These are phyloP conservation scores for Chaetura pelagica DNA, from an alignment of 2,113 vertebrate genomes.

Conservation along the genomic window DNA sequence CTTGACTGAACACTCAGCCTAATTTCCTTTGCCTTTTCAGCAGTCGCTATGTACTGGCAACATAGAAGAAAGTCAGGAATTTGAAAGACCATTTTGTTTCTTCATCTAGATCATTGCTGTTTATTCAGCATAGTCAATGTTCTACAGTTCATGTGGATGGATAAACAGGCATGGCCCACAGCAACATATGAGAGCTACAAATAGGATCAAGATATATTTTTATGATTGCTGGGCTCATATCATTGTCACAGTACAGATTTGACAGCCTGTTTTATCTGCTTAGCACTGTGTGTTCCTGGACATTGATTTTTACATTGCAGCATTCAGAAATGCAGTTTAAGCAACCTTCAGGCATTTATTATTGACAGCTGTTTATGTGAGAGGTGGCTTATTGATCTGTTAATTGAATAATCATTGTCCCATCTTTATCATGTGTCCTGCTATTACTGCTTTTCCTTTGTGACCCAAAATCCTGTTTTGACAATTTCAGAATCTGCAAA, in stretches of 20 bases:
- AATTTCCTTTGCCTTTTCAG: slow-evolving; percentile 57
- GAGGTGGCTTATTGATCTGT: slow-evolving; percentile 42
- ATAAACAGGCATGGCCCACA: slow-evolving; percentile 16
- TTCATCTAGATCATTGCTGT: slow-evolving; percentile 16
- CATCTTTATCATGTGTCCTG: background rate
- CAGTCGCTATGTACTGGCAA: background rate
- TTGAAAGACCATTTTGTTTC: slow-evolving; percentile 39
- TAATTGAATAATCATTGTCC: slow-evolving; percentile 37
- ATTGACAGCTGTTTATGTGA: background rate
- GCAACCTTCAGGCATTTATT: slow-evolving; percentile 2
- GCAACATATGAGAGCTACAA: background rate
- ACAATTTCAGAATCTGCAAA: background rate
- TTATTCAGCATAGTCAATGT: background rate
- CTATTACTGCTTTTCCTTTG: background rate
- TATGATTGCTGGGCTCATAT: slow-evolving; percentile 1
- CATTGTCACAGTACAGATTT: background rate
- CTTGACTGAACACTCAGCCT: background rate
- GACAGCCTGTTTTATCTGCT: slow-evolving; percentile 14
- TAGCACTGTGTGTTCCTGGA: background rate
- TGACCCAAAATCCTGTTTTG: background rate
- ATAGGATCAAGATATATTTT: slow-evolving; percentile 26
- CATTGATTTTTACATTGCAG: slow-evolving; percentile 36
- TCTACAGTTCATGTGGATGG: slow-evolving; percentile 10
- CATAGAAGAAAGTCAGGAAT: slow-evolving; percentile 42
- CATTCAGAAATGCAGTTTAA: background rate